Conservation (phyloP, 2,888 invertebrate species). For the Lissonota sp. region DNA sequence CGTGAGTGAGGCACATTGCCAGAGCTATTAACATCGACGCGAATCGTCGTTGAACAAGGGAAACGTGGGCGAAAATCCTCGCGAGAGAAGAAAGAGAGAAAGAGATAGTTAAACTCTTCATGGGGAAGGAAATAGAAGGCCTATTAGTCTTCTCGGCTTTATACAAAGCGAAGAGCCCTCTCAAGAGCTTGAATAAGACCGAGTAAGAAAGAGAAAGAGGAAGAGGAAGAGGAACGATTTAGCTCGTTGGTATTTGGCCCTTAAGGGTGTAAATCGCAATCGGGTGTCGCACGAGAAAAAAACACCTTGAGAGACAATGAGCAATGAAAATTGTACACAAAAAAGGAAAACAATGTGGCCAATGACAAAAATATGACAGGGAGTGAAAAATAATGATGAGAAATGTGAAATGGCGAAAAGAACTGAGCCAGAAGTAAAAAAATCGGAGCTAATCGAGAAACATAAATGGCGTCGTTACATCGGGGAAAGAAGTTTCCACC, state of each 20-base stretch:
- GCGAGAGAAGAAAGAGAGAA: conserved; percentile 29
- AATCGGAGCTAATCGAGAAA: background rate
- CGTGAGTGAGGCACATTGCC: conserved; percentile 57
- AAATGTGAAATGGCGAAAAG: background rate
- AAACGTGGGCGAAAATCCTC: conserved; percentile 62
- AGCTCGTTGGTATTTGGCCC: conserved; percentile 56
- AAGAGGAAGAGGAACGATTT: conserved; percentile 39
- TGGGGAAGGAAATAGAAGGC: conserved; percentile 25
- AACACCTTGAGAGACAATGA: conserved; percentile 14
- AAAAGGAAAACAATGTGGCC: too few species aligned
- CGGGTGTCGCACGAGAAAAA: conserved; percentile 59
- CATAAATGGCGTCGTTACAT: background rate
- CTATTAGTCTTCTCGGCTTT: conserved; percentile 61
- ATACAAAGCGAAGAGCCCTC: conserved; percentile 5
- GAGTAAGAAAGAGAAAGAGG: conserved; percentile 24
- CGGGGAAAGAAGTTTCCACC: background rate
- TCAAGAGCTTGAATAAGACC: conserved; percentile 33
- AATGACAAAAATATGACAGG: too few species aligned
- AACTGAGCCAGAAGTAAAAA: conserved; percentile 10
- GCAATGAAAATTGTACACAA: too few species aligned
- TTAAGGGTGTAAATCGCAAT: conserved; percentile 66
- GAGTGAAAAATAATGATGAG: too few species aligned
- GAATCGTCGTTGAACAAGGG: conserved; percentile 65
- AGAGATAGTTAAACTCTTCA: conserved; percentile 9
- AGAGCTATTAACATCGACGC: conserved; percentile 65